Evolutionary conservation across 2,888 invertebrate genomes (phyloP), one percentile per base, ranked within the genome.

Genomic region (Drosophila paranaensis): DNA sequence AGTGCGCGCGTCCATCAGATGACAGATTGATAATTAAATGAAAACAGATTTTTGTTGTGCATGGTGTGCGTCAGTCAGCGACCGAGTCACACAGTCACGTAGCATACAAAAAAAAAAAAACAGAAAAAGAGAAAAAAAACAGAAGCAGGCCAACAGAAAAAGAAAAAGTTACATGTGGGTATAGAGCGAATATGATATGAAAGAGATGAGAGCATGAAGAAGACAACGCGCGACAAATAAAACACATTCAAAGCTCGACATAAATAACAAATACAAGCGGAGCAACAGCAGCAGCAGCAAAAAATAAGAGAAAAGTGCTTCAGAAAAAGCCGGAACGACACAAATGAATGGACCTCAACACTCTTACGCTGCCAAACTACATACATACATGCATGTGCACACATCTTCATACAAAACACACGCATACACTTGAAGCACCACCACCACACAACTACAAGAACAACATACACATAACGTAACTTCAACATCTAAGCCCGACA

Each of bases 341-440:
- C 75, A 74, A 71, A 85, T 84, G 88, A 84, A 86, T 86, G 88
- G 71, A 75, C 62, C 67, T 60, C 71, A 66, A 66, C 50, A 74
- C 57, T 66, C 57, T 58, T 57, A 67, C 62, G 72, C 79, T 84
- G 77, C 82, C 85, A 83, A 85, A 79, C 63, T 74, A 58, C 71
- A 83, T 70, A 61, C 53, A 74, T 54, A 71, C 61, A 65, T 60
- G 60, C 48, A 62, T 50, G 16, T 60, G 53, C 63, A 54, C 43
- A 68, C 60, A 77, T 61, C 65, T 60, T 62, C 67, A 77, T 62
- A 60, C 50, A 58, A 71, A 64, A 54, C 71, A 69, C 48, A 76
- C 71, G 50, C 70, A 74, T 65, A 70, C 80, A 76, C 68, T 71
- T 77, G 64, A 65, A 50, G 16, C 16, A 60, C 58, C 57, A 46